phyloP scores from a whole-genome alignment of 1,140 invertebrate genomes.

The Halesus radiatus region DNA sequence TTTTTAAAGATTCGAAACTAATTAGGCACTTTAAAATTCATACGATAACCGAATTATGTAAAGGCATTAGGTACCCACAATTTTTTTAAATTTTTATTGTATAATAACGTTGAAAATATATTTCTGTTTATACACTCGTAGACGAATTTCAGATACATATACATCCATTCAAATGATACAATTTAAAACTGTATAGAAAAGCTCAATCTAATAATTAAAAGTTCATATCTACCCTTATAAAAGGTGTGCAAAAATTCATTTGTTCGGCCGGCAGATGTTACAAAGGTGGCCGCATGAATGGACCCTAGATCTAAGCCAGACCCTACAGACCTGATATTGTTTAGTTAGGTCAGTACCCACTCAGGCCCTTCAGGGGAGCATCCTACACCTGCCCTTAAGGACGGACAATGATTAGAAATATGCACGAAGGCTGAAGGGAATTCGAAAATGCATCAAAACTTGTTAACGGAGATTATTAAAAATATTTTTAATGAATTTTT shows the following conservation, averaged over 20 bases:
- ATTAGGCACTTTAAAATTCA: too few relatives aligned
- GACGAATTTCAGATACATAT: too few relatives aligned
- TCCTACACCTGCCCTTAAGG: neutral
- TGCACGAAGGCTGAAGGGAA: neutral
- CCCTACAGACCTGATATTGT: neutral
- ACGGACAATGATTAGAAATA: neutral
- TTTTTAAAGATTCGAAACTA: too few relatives aligned
- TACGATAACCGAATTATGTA: too few relatives aligned
- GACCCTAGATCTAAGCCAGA: neutral
- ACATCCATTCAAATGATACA: too few relatives aligned
- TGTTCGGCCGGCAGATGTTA: conserved; percentile 5
- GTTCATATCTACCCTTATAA: neutral
- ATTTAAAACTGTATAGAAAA: too few relatives aligned
- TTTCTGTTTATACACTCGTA: too few relatives aligned
- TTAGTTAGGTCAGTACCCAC: conserved; percentile 13
- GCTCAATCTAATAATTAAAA: neutral
- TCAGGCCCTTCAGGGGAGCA: too few relatives aligned
- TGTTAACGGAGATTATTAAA: neutral
- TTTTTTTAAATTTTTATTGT: too few relatives aligned
- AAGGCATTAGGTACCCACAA: too few relatives aligned
- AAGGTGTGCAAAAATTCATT: conserved; percentile 25
- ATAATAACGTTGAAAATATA: too few relatives aligned
- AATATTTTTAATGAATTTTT: too few relatives aligned
- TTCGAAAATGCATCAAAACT: neutral
- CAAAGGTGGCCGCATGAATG: neutral